Evolutionary conservation across 2,113 vertebrate species (phyloP).

Genomic region (Periophthalmus modestus): DNA sequence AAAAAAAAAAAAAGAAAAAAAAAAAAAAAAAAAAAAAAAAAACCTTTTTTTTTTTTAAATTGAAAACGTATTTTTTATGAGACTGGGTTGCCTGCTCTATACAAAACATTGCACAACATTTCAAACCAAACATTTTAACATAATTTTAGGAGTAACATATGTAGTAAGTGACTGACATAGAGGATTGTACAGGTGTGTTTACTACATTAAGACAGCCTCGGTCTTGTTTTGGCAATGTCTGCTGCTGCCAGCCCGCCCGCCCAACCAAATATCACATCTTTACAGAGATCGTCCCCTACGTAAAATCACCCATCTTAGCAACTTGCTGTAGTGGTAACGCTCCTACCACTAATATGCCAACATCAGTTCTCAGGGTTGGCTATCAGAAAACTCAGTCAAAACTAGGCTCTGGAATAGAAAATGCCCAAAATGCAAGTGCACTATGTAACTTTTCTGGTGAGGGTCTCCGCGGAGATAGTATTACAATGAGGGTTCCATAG

Average conservation of each 20-base stretch:
- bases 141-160: background rate
- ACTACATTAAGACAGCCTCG: background rate
- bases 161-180: background rate
- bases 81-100: background rate
- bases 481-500: background rate
- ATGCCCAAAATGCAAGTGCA: background rate
- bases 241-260: slow-evolving; percentile 15
- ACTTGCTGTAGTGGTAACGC: slow-evolving; percentile 68
- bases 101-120: slow-evolving; percentile 30
- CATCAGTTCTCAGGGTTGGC: slow-evolving; percentile 55
- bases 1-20: too few species aligned
- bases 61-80: background rate
- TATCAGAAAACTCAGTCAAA: slow-evolving; percentile 38
- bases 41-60: too few species aligned
- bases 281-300: slow-evolving; percentile 58
- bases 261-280: slow-evolving; percentile 8
- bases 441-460: background rate
- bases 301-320: slow-evolving; percentile 70
- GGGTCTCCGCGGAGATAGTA: too few species aligned
- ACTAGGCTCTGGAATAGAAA: slow-evolving; percentile 15
- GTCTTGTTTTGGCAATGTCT: background rate
- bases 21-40: too few species aligned
- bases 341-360: slow-evolving; percentile 24
- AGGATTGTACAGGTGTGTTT: background rate
- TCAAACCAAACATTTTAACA: slow-evolving; percentile 19